Base-by-base conservation (phyloP, 1,140 invertebrate species). In the Drosophila lini region DNA sequence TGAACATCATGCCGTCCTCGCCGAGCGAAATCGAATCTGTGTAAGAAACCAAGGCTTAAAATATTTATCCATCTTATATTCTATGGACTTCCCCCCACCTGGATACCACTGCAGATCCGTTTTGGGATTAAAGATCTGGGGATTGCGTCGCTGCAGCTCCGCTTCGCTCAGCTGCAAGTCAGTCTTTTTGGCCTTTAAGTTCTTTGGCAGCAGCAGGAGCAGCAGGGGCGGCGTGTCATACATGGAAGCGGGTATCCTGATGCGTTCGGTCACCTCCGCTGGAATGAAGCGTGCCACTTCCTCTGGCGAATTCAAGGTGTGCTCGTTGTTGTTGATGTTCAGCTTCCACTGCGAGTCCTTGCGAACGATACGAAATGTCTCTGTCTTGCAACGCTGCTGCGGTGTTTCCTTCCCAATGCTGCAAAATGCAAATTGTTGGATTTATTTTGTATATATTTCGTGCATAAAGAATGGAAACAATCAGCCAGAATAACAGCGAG, bases 181-280 rank as follows among this genome's bases (percentile, higher is more conserved):
- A 89, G 90, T 86, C 89, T 92, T 91, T 88, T 91, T 92, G 62
- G 78, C 74, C 76, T 77, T 90, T n/a, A 91, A 57, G 76, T 91
- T 91, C 82, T 90, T 91, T 61, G 91, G 90, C 78, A 92, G 93
- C 81, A 96, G 97, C 15, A 97, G 93, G 38, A 97, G 90, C 65
- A 97, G 62, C 10, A 91, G 85, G 38, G 95, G 94, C 5, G 96
- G 96, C 91, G 95, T 95, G 92, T 97, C 97, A 93, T 97, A 97
- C 94, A 97, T 96, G 3, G 97, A 97, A 15, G 97, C 95, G 42
- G 96, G 96, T 84, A 98, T 94, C 80, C 96, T 71, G n/a, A 76
- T 68, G n/a, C 81, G 80, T 15, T 76, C 59, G 7, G 45, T 40
- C 7, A 68, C 68, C 47, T 91, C 81, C 1, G 91, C 74, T 8